phyloP scores from a whole-genome alignment of 1,140 invertebrate genomes.

The Druon quercuslanigerum region DNA sequence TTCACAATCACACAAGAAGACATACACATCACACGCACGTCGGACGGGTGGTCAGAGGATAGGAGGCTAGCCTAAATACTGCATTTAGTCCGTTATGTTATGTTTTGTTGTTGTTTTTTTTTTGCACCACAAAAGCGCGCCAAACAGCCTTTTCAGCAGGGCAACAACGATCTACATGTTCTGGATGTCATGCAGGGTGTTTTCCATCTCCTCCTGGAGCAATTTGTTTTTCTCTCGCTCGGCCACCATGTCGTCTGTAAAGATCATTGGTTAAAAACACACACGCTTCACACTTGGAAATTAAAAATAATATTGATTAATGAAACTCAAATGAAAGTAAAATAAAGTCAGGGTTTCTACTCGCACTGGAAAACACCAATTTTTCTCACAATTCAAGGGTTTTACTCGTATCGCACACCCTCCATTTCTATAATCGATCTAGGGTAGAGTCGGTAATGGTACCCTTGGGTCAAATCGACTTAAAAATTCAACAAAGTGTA shows the following conservation, averaged over 20 bases:
- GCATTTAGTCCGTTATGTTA: conserved; percentile 51
- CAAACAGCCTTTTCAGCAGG: conserved; percentile 42
- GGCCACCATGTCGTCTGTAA: conserved; percentile 95
- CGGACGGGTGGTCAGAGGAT: conserved; percentile 49
- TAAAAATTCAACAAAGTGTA: no score
- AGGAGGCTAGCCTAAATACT: conserved; percentile 51
- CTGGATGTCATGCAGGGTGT: conserved; percentile 98
- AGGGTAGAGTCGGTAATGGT: no score
- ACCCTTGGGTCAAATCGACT: no score
- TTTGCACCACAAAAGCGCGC: conserved; percentile 65
- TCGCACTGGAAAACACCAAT: neutral
- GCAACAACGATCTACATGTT: conserved; percentile 89
- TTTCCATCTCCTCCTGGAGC: conserved; percentile 98
- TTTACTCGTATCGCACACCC: neutral
- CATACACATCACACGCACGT: conserved; percentile 36
- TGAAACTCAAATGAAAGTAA: conserved; percentile 33
- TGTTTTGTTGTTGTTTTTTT: no score
- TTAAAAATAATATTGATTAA: conserved; percentile 32
- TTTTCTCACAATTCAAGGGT: neutral
- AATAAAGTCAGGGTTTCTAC: conserved; percentile 34
- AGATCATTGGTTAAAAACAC: conserved; percentile 72
- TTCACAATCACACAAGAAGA: conserved; percentile 28
- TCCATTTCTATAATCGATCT: neutral
- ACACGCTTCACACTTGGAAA: conserved; percentile 41
- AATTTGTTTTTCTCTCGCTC: conserved; percentile 98